phyloP scores from a whole-genome alignment of 2,113 vertebrate genomes.

The Tychaedon coryphoeus region DNA sequence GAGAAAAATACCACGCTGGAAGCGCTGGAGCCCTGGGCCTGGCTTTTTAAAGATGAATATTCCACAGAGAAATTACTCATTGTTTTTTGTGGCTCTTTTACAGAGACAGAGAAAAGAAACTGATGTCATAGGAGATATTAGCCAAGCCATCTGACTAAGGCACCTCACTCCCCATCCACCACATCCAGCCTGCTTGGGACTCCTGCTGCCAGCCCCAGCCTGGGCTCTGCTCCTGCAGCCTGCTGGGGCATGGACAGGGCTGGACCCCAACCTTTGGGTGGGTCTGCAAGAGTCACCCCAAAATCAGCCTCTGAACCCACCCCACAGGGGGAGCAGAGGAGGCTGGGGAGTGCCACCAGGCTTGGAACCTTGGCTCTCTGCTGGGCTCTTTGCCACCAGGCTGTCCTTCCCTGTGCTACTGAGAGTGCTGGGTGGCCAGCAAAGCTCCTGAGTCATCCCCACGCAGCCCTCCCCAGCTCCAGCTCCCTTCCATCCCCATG shows the following conservation, averaged over 20 bases:
- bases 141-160: slow-evolving; percentile 46
- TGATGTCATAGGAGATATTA: slow-evolving; percentile 42
- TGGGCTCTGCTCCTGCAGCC: background rate
- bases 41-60: slow-evolving; percentile 34
- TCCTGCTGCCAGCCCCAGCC: background rate
- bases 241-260: rapidly evolving
- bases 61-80: slow-evolving; percentile 57
- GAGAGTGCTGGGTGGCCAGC: background rate
- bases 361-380: background rate
- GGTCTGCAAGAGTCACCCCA: rapidly evolving
- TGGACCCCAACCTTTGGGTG: background rate
- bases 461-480: slow-evolving; percentile 18
- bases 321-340: background rate
- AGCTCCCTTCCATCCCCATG: slow-evolving; percentile 15
- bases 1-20: background rate
- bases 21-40: background rate
- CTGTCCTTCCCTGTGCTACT: background rate
- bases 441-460: slow-evolving; percentile 28
- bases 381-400: background rate
- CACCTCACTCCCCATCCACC: background rate
- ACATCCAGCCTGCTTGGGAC: background rate
- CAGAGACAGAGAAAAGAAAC: slow-evolving; percentile 42
- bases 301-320: background rate
- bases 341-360: background rate
- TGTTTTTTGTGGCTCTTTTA: slow-evolving; percentile 56